phyloP scores from a whole-genome alignment of 92 coral and sea anemone species.

The Phenganax marumi region DNA sequence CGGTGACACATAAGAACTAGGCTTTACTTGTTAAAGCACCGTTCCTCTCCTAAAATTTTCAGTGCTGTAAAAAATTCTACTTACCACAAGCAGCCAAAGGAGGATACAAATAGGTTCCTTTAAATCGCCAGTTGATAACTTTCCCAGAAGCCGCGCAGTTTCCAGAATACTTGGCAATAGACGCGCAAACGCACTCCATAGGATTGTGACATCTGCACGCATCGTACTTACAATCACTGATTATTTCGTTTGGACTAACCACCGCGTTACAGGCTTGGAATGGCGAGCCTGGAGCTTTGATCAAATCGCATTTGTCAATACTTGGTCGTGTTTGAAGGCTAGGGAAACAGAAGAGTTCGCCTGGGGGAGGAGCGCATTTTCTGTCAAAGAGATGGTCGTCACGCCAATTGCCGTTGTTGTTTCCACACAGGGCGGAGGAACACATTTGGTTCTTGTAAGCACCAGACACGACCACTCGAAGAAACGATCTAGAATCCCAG shows the following conservation, averaged over 20 bases:
- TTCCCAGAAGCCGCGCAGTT: too few species aligned
- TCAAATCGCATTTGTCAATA: conserved; percentile 2
- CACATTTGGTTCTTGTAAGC: not conserved
- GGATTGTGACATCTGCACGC: conserved; percentile 9
- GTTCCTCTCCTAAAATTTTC: too few species aligned
- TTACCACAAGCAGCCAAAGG: too few species aligned
- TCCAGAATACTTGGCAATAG: too few species aligned
- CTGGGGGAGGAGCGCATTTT: not conserved
- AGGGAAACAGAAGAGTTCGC: not conserved
- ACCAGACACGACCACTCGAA: not conserved
- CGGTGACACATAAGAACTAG: too few species aligned
- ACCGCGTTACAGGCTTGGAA: not conserved
- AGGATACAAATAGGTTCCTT: too few species aligned
- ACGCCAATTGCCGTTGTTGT: not conserved
- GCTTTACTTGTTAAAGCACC: too few species aligned
- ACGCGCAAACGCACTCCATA: not conserved
- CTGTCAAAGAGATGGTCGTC: not conserved
- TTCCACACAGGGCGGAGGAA: not conserved
- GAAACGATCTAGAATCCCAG: not conserved
- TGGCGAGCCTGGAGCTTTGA: not conserved
- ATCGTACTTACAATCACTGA: not conserved
- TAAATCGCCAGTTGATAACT: too few species aligned
- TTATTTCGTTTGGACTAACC: not conserved
- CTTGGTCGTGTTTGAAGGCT: not conserved
- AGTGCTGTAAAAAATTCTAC: too few species aligned